These are phyloP conservation scores for Orussus abietinus DNA, from an alignment of 1,140 invertebrate genomes.

Conservation along the genomic window DNA sequence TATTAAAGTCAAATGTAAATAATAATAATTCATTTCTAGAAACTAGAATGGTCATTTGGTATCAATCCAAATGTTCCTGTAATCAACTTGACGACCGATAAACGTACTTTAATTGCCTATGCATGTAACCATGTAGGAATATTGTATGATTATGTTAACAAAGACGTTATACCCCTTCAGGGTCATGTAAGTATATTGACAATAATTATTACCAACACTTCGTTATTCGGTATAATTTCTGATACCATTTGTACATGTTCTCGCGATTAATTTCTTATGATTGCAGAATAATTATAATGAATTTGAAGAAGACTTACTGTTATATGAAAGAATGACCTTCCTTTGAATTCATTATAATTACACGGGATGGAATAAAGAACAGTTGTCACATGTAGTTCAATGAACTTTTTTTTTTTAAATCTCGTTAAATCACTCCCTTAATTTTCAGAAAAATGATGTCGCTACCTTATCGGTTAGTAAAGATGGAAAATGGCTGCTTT, in stretches of 20 bases:
- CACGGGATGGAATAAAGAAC: no score
- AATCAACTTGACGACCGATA: constrained; percentile 52
- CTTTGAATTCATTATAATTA: no score
- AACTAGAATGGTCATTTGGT: constrained; percentile 57
- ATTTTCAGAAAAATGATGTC: constrained; percentile 48
- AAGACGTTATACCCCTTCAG: constrained; percentile 54
- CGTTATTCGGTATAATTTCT: background rate
- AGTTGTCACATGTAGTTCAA: no score
- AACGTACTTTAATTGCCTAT: constrained; percentile 51
- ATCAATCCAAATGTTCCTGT: constrained; percentile 51
- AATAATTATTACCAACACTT: background rate
- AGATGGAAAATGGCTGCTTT: constrained; percentile 53
- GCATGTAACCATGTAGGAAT: constrained; percentile 53
- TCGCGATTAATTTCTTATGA: constrained; percentile 11
- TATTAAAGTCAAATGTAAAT: no score
- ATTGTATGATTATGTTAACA: constrained; percentile 54
- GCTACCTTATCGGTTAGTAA: constrained; percentile 45
- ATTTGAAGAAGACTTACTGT: no score
- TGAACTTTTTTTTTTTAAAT: constrained; percentile 11
- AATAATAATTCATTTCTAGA: constrained; percentile 29
- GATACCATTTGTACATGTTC: constrained; percentile 3
- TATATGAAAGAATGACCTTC: no score
- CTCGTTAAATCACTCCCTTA: constrained; percentile 12
- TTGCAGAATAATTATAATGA: no score
- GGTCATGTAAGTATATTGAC: constrained; percentile 53